Evolutionary conservation across 2,113 vertebrate genomes (phyloP).

Genomic region (Pithys albifrons): DNA sequence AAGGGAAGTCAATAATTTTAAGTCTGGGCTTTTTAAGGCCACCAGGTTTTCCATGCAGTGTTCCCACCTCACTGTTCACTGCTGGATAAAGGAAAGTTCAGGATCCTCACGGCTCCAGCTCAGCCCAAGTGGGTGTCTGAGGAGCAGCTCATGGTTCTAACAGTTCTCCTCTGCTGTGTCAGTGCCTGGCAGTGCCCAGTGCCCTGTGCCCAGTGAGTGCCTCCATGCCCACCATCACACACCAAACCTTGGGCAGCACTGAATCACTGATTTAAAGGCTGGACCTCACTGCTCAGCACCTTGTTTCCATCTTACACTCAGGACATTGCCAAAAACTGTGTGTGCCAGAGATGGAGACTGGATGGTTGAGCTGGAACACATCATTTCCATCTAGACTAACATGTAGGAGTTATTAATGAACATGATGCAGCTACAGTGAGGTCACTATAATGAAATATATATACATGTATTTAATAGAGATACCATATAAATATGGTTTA

Average conservation of each 20-base stretch:
- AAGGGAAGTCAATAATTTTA: constrained; percentile 16
- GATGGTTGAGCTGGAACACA: not conserved
- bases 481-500: no score
- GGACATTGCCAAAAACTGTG: not conserved
- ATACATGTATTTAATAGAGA: not conserved
- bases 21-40: constrained; percentile 25
- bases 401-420: not conserved
- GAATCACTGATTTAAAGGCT: not conserved
- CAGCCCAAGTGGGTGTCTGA: not conserved
- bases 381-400: not conserved
- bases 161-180: not conserved
- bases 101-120: not conserved
- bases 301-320: not conserved
- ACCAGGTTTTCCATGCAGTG: not conserved
- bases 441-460: not conserved
- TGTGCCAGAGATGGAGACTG: not conserved
- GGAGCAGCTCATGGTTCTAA: not conserved
- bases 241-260: not conserved
- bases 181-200: not conserved
- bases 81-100: not conserved
- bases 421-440: not conserved
- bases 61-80: not conserved
- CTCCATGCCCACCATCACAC: not conserved
- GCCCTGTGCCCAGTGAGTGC: not conserved
- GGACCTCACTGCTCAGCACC: not conserved